Evolutionary conservation across 35 echinoderm and acorn worm genomes (phyloP).

Genomic region (Chiridota heheva): DNA sequence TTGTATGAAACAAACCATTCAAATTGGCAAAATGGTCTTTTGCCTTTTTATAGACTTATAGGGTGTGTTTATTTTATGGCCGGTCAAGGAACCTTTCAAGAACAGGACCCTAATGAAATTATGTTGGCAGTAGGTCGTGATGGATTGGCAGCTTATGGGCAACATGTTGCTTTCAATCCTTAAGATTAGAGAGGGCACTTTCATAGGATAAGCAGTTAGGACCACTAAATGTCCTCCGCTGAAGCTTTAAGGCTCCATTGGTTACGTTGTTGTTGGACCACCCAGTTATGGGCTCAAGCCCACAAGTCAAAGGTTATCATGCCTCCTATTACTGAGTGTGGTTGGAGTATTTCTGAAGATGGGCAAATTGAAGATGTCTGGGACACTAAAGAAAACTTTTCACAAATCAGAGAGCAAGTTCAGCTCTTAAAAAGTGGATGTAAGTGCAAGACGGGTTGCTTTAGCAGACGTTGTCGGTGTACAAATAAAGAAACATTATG

Average conservation of each 20-base stretch:
- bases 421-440: constrained; percentile 3
- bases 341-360: not conserved
- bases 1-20: not conserved
- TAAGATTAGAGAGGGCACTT: constrained; percentile 15
- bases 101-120: constrained; percentile 44
- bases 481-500: too few species aligned
- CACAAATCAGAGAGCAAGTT: not conserved
- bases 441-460: not conserved
- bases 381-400: constrained; percentile 12
- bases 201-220: not conserved
- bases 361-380: constrained; percentile 3
- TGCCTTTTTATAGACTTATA: constrained; percentile 66
- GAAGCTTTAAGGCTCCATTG: constrained; percentile 2
- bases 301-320: constrained; percentile 2
- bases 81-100: constrained; percentile 21
- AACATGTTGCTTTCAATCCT: constrained; percentile 30
- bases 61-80: constrained; percentile 57
- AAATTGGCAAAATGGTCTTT: constrained; percentile 28
- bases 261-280: constrained; percentile 20
- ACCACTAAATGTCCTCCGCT: constrained; percentile 2
- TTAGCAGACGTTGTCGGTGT: too few species aligned
- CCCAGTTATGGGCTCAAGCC: constrained; percentile 2
- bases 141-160: not conserved
- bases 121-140: constrained; percentile 22
- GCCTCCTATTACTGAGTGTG: not conserved